A percentile compares a stretch with the other conserved stretches of the same genome.
These are phyloP conservation scores for Branchellion lobata DNA, from an alignment of 2,888 invertebrate species.

Conservation along the genomic window DNA sequence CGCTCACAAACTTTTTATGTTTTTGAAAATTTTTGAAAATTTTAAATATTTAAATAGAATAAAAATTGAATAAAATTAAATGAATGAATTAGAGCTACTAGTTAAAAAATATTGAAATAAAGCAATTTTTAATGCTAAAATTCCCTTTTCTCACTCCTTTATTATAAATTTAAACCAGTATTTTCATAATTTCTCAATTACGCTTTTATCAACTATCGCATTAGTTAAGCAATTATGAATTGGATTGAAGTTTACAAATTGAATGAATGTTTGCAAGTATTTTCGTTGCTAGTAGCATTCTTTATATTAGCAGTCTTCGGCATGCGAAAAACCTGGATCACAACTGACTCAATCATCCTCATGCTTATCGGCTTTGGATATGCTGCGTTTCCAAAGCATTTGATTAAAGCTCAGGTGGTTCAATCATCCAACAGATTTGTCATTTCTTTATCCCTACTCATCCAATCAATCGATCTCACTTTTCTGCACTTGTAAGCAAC, in stretches of 20 bases:
- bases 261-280: conserved; percentile 46
- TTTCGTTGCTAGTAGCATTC: conserved; percentile 49
- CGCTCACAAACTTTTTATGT: too few species aligned
- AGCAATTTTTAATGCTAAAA: too few species aligned
- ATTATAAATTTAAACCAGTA: too few species aligned
- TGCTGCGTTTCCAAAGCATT: conserved; percentile 19
- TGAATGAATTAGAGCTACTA: too few species aligned
- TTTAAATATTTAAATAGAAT: too few species aligned
- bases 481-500: neutral
- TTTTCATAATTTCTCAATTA: too few species aligned
- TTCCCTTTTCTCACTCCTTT: too few species aligned
- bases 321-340: conserved; percentile 50
- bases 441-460: too few species aligned
- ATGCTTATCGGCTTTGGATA: conserved; percentile 46
- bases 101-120: too few species aligned
- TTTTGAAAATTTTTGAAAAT: too few species aligned
- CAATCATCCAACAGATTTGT: neutral
- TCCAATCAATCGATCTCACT: neutral
- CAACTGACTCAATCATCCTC: conserved; percentile 47
- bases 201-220: conserved; percentile 43
- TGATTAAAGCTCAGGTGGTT: conserved; percentile 35
- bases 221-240: conserved; percentile 31
- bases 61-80: too few species aligned
- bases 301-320: conserved; percentile 49
- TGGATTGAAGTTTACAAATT: conserved; percentile 45